phyloP scores from a whole-genome alignment of 2,113 vertebrate species.

The Nipponia nippon region DNA sequence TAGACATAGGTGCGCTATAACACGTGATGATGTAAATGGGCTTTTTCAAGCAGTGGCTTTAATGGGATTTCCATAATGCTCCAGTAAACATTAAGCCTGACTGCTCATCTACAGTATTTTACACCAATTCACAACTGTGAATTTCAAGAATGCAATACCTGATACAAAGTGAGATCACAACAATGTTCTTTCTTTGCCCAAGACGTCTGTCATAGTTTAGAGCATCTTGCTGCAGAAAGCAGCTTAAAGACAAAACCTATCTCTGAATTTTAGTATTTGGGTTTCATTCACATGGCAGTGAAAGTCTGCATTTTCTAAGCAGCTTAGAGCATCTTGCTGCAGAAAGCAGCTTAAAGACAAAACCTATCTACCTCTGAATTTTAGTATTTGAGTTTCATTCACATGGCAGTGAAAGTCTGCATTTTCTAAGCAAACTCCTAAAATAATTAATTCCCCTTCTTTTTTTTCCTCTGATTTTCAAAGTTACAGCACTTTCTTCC shows the following conservation, averaged over 20 bases:
- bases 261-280: background rate
- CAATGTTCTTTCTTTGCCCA: background rate
- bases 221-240: background rate
- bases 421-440: background rate
- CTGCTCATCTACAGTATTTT: background rate
- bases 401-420: background rate
- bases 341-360: background rate
- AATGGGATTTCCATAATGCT: background rate
- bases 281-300: background rate
- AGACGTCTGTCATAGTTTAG: background rate
- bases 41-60: background rate
- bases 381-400: background rate
- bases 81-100: background rate
- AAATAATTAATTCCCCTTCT: background rate
- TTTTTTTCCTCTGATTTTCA: background rate
- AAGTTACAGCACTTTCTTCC: background rate
- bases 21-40: rapidly evolving
- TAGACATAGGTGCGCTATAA: background rate
- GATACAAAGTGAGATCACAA: background rate
- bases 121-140: background rate
- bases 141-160: background rate
- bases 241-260: background rate
- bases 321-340: background rate
- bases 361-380: background rate
- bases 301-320: background rate